Conservation (phyloP, 2,888 invertebrate genomes). For the Calameuta pallipes region DNA sequence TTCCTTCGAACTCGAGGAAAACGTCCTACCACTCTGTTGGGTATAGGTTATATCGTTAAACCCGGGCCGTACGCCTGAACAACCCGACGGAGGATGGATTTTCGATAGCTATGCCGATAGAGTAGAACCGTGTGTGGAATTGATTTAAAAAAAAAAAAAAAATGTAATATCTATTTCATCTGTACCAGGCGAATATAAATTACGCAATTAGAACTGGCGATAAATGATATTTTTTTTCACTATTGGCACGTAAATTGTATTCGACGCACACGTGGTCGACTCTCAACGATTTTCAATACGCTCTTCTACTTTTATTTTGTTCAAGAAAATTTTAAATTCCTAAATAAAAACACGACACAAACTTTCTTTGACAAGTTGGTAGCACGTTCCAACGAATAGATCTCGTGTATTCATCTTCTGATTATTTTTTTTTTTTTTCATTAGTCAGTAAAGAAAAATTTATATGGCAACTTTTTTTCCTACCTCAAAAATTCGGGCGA, state of each 20-base stretch:
- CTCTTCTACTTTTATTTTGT: background rate
- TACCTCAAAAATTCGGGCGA: constrained; percentile 58
- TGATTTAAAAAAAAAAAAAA: background rate
- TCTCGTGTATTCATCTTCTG: background rate
- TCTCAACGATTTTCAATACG: background rate
- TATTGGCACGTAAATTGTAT: background rate
- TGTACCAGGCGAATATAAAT: background rate
- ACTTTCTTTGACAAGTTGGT: background rate
- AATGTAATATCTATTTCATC: background rate
- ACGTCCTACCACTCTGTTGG: background rate
- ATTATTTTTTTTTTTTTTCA: background rate
- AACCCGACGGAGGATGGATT: background rate
- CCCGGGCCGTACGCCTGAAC: too few relatives aligned
- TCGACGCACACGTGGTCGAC: background rate
- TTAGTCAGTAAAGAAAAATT: background rate
- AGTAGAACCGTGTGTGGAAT: background rate
- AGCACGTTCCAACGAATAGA: background rate
- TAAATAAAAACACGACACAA: background rate
- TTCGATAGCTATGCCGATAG: background rate
- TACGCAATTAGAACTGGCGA: background rate
- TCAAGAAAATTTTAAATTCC: background rate
- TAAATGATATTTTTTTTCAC: background rate
- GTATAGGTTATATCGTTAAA: background rate
- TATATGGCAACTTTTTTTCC: constrained; percentile 10
- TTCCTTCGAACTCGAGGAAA: background rate